These are phyloP conservation scores for Brachyhypopomus occidentalis DNA, from an alignment of 2,113 vertebrate species.

Conservation along the genomic window DNA sequence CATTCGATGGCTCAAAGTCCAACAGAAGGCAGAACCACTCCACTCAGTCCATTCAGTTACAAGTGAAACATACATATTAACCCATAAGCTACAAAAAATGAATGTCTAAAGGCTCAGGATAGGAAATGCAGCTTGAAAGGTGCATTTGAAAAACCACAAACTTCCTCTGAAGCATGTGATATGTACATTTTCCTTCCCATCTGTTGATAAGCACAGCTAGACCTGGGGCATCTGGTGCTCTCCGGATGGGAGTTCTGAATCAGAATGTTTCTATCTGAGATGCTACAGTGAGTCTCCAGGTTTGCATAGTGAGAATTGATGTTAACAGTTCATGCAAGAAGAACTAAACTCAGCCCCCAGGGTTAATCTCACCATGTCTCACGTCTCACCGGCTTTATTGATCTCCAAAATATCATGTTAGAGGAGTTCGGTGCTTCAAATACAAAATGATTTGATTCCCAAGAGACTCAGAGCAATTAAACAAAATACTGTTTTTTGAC, in stretches of 20 bases:
- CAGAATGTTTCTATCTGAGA: too few species aligned
- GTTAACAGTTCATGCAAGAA: neutral
- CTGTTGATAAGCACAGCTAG: too few species aligned
- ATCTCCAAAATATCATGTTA: slow-evolving; percentile 66
- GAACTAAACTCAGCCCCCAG: neutral
- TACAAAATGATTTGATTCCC: slow-evolving; percentile 40
- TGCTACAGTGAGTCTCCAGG: neutral
- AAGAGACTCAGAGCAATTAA: slow-evolving; percentile 26
- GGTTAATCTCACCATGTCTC: slow-evolving; percentile 39
- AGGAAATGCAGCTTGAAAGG: too few species aligned
- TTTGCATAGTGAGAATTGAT: neutral
- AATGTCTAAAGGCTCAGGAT: too few species aligned
- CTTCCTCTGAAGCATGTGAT: too few species aligned
- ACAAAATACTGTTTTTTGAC: slow-evolving; percentile 7
- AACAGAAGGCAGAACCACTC: neutral
- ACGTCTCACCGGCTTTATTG: slow-evolving; percentile 50
- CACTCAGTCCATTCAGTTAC: too few species aligned
- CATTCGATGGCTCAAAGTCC: neutral
- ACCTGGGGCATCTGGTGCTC: too few species aligned
- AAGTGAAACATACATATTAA: too few species aligned
- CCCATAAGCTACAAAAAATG: too few species aligned
- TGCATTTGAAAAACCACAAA: too few species aligned
- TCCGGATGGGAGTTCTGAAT: too few species aligned
- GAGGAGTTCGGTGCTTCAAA: slow-evolving; percentile 54
- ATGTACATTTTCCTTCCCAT: too few species aligned